Evolutionary conservation across 2,113 vertebrate genomes (phyloP).

Genomic region (Panthera tigris): DNA sequence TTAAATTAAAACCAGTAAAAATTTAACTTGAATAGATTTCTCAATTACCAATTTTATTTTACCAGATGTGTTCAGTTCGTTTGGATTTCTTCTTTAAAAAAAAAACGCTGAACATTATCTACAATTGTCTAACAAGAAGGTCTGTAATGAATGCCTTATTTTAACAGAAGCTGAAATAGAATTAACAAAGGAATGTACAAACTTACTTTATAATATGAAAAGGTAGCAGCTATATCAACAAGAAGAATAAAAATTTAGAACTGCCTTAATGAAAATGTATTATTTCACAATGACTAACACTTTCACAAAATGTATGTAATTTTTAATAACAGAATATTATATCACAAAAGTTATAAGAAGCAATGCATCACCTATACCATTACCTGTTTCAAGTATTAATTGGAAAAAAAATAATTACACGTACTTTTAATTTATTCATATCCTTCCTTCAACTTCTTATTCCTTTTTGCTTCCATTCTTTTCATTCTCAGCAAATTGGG

Average conservation of each 20-base stretch:
- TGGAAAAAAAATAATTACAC: not conserved
- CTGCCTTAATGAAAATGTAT: not conserved
- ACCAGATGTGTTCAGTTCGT: not conserved
- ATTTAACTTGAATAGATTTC: not conserved
- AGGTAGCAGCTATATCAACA: not conserved
- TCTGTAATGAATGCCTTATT: not conserved
- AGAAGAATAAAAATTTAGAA: not conserved
- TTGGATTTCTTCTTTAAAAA: not conserved
- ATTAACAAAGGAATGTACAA: not conserved
- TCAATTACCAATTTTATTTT: not conserved
- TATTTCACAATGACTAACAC: not conserved
- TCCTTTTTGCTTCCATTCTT: not conserved
- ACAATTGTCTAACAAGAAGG: not conserved
- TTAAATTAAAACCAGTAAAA: not conserved
- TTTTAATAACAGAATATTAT: not conserved
- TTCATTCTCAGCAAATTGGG: not conserved
- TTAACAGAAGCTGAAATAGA: not conserved
- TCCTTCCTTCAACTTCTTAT: not conserved
- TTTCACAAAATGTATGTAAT: not conserved
- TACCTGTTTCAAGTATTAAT: not conserved
- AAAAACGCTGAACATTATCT: not conserved
- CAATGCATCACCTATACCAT: not conserved
- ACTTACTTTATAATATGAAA: not conserved
- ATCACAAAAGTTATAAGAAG: not conserved
- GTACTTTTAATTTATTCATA: not conserved